Base-by-base conservation (phyloP, 2,888 invertebrate species). In the Trachelus troglodyta region DNA sequence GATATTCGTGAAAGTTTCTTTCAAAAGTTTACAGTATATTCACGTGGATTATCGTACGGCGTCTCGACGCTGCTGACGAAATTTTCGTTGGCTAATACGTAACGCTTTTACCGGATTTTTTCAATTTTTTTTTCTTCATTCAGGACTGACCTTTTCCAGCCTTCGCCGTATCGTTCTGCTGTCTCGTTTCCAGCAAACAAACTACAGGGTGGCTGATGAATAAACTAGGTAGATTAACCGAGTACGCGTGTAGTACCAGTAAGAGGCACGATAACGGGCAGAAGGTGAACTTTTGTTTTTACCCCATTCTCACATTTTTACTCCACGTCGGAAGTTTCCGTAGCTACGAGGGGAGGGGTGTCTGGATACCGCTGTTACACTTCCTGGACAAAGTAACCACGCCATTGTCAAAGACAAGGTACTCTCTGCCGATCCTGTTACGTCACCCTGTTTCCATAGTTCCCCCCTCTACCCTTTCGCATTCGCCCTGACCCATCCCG, bases 331-430 rank as follows among this genome's bases (percentile, higher is more conserved):
- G 87, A 86, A 87, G 81, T 87, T 86, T 84, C 86, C 83, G 86
- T 86, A 87, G 87, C 85, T 83, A 82, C 80, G 80, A 81, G 79
- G 81, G 81, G 82, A 82, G 81, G 74, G 74, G 74, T 56, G 56
- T 23, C 56, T 56, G 56, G 23, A 56, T 15, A 69, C 71, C 75
- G 82, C 79, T 77, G 83, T 82, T 84, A 79, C 82, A 78, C 85
- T 86, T 87, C 86, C 86, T 85, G 87, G 85, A 87, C 87, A 86
- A 87, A 87, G 87, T 85, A 87, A 85, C 85, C 84, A 81, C 85
- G 81, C 84, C 81, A 86, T 87, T 86, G 86, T 87, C 84, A 84
- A 84, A 81, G 35, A 31, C 35, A 12, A 6, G 35, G 23, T 74
- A 12, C 11, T 23, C 74, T 35, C 74, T n/a, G 12, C 9, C 74